These are phyloP conservation scores for Trachelipus rathkii DNA, from an alignment of 1,140 invertebrate genomes.

Conservation along the genomic window DNA sequence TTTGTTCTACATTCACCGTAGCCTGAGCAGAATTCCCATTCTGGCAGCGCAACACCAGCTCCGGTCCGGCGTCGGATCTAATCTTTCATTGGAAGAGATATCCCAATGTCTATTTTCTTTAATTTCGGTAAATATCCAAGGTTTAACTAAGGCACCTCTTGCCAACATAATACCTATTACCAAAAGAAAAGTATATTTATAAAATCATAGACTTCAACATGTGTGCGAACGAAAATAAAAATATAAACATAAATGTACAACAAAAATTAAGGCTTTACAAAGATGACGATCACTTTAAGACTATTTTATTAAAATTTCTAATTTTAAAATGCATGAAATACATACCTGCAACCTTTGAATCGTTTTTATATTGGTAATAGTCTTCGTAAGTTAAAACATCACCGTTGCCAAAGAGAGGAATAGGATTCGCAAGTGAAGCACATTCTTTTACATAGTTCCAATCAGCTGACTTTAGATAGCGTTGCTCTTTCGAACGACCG, in stretches of 20 bases:
- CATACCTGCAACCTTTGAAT: constrained; percentile 32
- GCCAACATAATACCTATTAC: constrained; percentile 74
- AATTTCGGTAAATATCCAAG: constrained; percentile 98
- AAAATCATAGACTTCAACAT: background rate
- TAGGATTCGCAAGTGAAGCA: constrained; percentile 64
- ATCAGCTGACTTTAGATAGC: constrained; percentile 89
- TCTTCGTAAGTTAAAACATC: constrained; percentile 92
- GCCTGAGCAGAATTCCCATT: too few relatives aligned
- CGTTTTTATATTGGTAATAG: constrained; percentile 36
- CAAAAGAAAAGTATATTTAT: constrained; percentile 11
- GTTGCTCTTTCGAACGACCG: constrained; percentile 80
- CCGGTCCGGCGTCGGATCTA: too few relatives aligned
- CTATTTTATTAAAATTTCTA: too few relatives aligned
- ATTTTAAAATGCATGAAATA: too few relatives aligned
- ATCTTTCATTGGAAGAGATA: constrained; percentile 81
- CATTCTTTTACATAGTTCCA: constrained; percentile 95
- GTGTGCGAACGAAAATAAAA: background rate
- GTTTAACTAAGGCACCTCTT: constrained; percentile 94
- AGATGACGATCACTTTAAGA: too few relatives aligned
- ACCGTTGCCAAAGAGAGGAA: constrained; percentile 92
- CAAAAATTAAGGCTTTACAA: too few relatives aligned
- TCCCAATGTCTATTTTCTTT: constrained; percentile 89
- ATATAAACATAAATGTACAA: too few relatives aligned
- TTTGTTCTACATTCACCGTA: too few relatives aligned
- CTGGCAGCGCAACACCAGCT: too few relatives aligned